phyloP scores from a whole-genome alignment of 1,140 invertebrate species.

The Diorhabda carinulata region DNA sequence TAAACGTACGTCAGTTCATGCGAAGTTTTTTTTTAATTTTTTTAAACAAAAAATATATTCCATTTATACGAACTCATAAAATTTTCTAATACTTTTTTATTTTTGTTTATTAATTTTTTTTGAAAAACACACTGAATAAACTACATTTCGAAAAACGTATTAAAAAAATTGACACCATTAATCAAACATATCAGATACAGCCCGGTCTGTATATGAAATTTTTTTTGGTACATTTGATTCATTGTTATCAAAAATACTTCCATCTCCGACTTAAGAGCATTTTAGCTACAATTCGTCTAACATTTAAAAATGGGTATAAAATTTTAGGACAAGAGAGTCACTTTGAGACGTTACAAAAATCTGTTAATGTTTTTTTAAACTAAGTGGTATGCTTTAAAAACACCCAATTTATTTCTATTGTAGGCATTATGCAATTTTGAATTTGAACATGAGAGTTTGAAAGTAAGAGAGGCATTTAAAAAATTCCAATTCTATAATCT shows the following conservation, averaged over 20 bases:
- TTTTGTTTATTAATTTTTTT: neutral
- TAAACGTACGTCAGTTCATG: no score
- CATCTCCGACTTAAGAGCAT: neutral
- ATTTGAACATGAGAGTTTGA: no score
- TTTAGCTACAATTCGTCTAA: slow-evolving; percentile 11
- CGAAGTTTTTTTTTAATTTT: no score
- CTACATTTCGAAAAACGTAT: neutral
- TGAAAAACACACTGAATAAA: neutral
- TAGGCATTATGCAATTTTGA: no score
- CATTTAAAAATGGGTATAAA: slow-evolving; percentile 7
- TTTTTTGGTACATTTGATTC: slow-evolving; percentile 9
- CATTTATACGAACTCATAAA: neutral
- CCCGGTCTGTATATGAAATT: neutral
- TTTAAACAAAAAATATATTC: no score
- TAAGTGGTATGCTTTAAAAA: no score
- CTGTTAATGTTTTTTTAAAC: no score
- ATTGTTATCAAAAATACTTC: slow-evolving; percentile 11
- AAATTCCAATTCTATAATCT: no score
- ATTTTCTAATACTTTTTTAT: neutral
- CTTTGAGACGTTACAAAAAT: no score
- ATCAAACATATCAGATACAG: slow-evolving; percentile 2
- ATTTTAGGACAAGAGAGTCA: neutral
- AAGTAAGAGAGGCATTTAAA: no score
- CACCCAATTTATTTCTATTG: no score
- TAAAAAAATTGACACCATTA: neutral